Evolutionary conservation across 2,797 vertebrate genomes (phyloP).

Genomic region (Hemitrygon akajei): DNA sequence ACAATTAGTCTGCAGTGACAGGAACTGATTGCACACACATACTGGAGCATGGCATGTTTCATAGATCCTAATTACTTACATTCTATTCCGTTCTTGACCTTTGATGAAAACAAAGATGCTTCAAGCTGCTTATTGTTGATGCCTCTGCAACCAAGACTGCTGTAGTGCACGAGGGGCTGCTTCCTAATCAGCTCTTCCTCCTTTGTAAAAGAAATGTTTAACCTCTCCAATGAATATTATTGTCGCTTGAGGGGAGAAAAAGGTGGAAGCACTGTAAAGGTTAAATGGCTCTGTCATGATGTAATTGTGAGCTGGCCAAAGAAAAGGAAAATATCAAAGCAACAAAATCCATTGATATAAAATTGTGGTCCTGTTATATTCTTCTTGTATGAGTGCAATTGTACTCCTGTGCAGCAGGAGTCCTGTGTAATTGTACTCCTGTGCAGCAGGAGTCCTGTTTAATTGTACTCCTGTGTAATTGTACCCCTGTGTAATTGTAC

Average conservation of each 20-base stretch:
- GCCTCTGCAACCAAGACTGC: neutral
- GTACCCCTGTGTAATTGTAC: too few species aligned
- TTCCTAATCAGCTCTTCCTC: neutral
- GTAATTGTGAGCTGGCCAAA: too few species aligned
- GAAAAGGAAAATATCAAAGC: neutral
- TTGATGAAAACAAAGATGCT: neutral
- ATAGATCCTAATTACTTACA: neutral
- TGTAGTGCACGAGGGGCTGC: too few species aligned
- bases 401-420: too few species aligned
- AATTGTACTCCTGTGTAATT: too few species aligned
- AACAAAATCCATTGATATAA: neutral
- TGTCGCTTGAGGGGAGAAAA: neutral
- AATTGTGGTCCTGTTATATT: too few species aligned
- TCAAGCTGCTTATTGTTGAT: neutral
- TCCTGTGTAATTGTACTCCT: too few species aligned
- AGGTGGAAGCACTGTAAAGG: neutral
- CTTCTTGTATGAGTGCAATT: too few species aligned
- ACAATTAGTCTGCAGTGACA: conserved; percentile 28
- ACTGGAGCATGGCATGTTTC: neutral
- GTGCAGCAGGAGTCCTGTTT: too few species aligned
- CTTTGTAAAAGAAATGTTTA: neutral
- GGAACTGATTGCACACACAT: neutral
- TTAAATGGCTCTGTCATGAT: neutral
- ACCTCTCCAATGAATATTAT: neutral
- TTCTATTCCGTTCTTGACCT: neutral